A percentile compares a stretch with the other conserved stretches of the same genome.
These are phyloP conservation scores for Bombus vancouverensis DNA, from an alignment of 1,140 invertebrate genomes.

Conservation along the genomic window DNA sequence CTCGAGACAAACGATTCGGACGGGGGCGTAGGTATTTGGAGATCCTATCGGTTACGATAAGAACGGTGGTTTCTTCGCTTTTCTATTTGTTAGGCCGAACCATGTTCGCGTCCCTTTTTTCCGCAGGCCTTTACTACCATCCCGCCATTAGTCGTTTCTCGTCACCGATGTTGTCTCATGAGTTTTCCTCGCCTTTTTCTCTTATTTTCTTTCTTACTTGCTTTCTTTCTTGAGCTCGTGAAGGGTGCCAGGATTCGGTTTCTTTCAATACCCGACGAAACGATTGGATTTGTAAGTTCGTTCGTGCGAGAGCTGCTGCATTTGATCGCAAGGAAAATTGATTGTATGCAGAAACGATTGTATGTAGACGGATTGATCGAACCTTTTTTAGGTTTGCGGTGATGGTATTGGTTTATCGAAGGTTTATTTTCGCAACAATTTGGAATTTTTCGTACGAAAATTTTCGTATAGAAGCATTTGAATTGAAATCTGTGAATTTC, in stretches of 20 bases:
- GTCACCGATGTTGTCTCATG: constrained; percentile 20
- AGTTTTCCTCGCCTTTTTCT: constrained; percentile 33
- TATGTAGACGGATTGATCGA: background rate
- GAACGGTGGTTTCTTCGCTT: constrained; percentile 53
- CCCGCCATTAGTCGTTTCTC: constrained; percentile 23
- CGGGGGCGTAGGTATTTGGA: constrained; percentile 53
- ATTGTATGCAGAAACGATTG: constrained; percentile 9
- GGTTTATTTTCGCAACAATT: background rate
- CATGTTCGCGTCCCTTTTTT: constrained; percentile 20
- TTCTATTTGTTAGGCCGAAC: constrained; percentile 66
- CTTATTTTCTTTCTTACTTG: background rate
- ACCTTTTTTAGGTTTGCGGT: background rate
- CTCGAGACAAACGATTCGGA: constrained; percentile 62
- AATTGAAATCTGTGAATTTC: background rate
- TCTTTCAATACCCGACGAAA: constrained; percentile 32
- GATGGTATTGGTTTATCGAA: background rate
- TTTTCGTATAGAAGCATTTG: background rate
- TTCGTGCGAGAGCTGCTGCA: constrained; percentile 38
- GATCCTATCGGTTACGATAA: constrained; percentile 65
- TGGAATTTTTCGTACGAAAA: background rate
- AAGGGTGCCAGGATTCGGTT: constrained; percentile 22
- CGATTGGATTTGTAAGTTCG: constrained; percentile 69
- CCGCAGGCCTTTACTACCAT: constrained; percentile 8
- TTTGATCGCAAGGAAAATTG: background rate
- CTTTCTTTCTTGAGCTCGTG: background rate